phyloP scores from a whole-genome alignment of 2,888 invertebrate species.

The Halictus quadricinctus region DNA sequence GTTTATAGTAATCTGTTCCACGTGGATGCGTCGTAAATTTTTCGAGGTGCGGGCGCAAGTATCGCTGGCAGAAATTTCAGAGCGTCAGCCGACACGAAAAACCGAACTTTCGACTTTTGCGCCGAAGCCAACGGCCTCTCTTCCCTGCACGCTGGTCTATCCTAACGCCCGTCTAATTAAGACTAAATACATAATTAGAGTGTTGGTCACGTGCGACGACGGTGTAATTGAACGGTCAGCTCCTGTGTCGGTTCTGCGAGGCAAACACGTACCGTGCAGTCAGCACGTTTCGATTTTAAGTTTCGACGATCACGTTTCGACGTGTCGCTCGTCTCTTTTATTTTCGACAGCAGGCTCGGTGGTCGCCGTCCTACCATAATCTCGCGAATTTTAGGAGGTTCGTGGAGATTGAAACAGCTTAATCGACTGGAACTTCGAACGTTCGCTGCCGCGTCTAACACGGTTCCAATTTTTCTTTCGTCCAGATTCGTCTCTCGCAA shows the following conservation, averaged over 20 bases:
- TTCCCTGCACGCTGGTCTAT: constrained; percentile 48
- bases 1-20: background rate
- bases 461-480: background rate
- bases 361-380: background rate
- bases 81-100: constrained; percentile 46
- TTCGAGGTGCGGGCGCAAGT: background rate
- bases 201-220: constrained; percentile 78
- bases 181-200: constrained; percentile 80
- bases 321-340: background rate
- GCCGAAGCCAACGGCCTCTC: constrained; percentile 39
- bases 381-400: background rate
- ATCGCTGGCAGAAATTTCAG: constrained; percentile 34
- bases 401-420: background rate
- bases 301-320: constrained; percentile 50
- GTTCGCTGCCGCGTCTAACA: background rate
- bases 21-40: constrained; percentile 17
- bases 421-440: background rate
- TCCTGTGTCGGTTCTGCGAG: constrained; percentile 61
- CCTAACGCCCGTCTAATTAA: constrained; percentile 79
- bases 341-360: background rate
- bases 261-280: constrained; percentile 76
- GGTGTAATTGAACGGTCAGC: constrained; percentile 79
- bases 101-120: constrained; percentile 60
- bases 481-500: background rate
- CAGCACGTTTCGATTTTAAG: constrained; percentile 74